Conservation (phyloP, 2,113 vertebrate species). For the Tragelaphus buxtoni region DNA sequence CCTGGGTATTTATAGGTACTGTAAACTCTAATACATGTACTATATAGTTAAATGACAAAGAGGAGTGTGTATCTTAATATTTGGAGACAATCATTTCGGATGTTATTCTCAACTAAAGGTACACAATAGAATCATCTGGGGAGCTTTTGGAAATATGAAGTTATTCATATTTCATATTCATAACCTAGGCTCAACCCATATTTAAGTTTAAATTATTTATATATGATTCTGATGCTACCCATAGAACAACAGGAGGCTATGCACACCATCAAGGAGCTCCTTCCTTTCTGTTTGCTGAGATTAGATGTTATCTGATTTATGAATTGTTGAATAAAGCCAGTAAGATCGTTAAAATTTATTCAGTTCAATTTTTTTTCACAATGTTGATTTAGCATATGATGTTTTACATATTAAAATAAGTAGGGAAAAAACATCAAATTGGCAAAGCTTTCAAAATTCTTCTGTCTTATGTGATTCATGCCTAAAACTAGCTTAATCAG, state of each 20-base stretch:
- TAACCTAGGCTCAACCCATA: background rate
- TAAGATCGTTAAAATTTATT: background rate
- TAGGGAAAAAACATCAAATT: background rate
- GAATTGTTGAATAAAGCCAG: background rate
- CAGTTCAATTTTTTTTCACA: background rate
- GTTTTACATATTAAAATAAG: constrained; percentile 4
- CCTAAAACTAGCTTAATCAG: background rate
- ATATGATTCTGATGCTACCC: background rate
- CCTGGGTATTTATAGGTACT: background rate
- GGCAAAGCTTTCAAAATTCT: background rate
- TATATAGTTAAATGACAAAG: background rate
- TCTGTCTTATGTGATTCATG: background rate
- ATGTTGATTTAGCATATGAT: background rate
- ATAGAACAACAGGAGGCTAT: background rate
- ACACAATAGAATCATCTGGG: background rate
- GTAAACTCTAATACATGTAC: background rate
- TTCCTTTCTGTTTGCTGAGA: background rate
- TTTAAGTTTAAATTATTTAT: background rate
- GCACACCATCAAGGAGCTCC: background rate
- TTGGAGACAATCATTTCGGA: background rate
- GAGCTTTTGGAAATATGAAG: background rate
- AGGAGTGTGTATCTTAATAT: background rate
- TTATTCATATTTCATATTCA: background rate
- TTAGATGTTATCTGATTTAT: background rate
- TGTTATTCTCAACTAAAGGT: constrained; percentile 3